phyloP scores from a whole-genome alignment of 2,113 vertebrate genomes.

The Phalacrocorax carbo region DNA sequence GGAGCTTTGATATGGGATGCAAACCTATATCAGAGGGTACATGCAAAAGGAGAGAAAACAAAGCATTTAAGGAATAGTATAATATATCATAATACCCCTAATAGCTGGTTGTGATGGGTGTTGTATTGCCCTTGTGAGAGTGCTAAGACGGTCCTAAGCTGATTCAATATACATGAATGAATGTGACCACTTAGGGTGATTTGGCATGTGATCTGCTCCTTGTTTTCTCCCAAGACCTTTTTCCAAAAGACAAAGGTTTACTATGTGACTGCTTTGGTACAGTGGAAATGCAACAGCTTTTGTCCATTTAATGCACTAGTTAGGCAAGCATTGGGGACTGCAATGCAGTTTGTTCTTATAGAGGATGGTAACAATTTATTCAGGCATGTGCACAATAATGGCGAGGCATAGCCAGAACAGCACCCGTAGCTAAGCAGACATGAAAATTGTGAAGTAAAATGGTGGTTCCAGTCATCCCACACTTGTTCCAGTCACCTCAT shows the following conservation, averaged over 20 bases:
- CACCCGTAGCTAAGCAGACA: not conserved
- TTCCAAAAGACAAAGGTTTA: not conserved
- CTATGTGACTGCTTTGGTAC: not conserved
- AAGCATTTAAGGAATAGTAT: not conserved
- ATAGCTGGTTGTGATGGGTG: not conserved
- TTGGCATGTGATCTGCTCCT: not conserved
- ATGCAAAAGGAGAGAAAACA: not conserved
- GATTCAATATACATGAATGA: not conserved
- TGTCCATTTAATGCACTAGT: not conserved
- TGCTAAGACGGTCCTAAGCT: rapidly evolving
- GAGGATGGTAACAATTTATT: not conserved
- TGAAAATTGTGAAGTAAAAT: not conserved
- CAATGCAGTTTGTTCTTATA: not conserved
- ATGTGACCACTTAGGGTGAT: not conserved
- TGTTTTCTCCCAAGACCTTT: not conserved
- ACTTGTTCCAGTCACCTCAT: not conserved
- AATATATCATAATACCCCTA: not conserved
- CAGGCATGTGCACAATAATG: too few relatives aligned
- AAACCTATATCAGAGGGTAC: not conserved
- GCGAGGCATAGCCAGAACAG: not conserved
- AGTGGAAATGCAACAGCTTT: not conserved
- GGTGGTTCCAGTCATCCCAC: not conserved
- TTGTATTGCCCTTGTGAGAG: not conserved
- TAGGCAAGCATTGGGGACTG: not conserved
- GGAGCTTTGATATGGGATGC: not conserved